Percentiles rank a stretch among this genome's conserved stretches.
Conservation (phyloP, 2,888 invertebrate species). For the Lissocephala sabroskyi region DNA sequence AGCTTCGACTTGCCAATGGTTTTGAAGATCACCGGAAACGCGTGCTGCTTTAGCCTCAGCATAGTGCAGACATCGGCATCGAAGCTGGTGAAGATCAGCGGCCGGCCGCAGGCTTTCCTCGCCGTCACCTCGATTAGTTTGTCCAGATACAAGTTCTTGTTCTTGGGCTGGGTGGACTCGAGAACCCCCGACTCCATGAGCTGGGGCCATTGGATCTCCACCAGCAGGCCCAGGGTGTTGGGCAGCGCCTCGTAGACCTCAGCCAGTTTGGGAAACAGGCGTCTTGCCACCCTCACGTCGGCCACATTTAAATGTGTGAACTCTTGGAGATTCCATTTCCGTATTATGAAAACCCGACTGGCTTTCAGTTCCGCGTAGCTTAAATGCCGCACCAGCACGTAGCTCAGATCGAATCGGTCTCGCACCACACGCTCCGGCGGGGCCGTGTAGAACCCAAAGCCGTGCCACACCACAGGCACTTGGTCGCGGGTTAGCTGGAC, state of each 20-base stretch:
- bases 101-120: slow-evolving; percentile 82
- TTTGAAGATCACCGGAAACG: slow-evolving; percentile 94
- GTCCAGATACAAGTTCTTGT: slow-evolving; percentile 93
- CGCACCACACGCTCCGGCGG: slow-evolving; percentile 77
- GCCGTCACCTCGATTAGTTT: slow-evolving; percentile 85
- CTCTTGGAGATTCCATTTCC: slow-evolving; percentile 80
- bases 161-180: slow-evolving; percentile 85
- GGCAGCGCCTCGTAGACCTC: slow-evolving; percentile 85
- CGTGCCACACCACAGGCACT: slow-evolving; percentile 96
- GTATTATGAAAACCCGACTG: slow-evolving; percentile 86
- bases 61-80: slow-evolving; percentile 96
- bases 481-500: slow-evolving; percentile 96
- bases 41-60: slow-evolving; percentile 94
- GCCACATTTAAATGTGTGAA: slow-evolving; percentile 82
- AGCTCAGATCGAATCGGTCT: slow-evolving; percentile 84
- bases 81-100: slow-evolving; percentile 93
- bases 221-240: slow-evolving; percentile 89
- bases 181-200: slow-evolving; percentile 85
- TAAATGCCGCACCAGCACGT: slow-evolving; percentile 93
- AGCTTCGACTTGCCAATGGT: slow-evolving; percentile 46
- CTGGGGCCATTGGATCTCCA: slow-evolving; percentile 98
- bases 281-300: slow-evolving; percentile 75
- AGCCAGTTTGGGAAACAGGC: slow-evolving; percentile 93
- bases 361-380: slow-evolving; percentile 90
- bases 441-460: slow-evolving; percentile 83